Base-by-base conservation (phyloP, 2,888 invertebrate species). In the Isotomurus palustris region DNA sequence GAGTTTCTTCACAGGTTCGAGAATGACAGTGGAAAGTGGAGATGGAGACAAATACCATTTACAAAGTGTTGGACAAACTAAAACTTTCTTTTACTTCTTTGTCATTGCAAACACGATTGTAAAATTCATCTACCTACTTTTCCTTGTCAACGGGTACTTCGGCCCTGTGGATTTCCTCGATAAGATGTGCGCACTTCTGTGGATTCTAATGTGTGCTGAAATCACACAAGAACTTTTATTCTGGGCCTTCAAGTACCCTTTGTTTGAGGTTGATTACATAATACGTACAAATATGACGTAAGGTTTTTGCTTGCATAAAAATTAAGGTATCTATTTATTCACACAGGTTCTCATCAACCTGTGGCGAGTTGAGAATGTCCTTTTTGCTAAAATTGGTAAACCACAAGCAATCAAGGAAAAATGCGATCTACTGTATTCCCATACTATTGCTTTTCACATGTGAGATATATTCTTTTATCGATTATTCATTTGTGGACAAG, bases 201-300 rank as follows among this genome's bases (percentile, higher is more conserved):
- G 56, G 56, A 49, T 56, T 40, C 29, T 56, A 6, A 56, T 56
- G 56, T 50, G 56, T 35, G 41, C 29, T 14, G 56, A 56, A 50
- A 56, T 56, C 10, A 12, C 24, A 14, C 56, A 56, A 50, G 56
- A 56, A 35, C 19, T 56, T 6, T 36, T 40, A 27, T 10, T 56
- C 19, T 56, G 22, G 19, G 36, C 38, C 3, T 14, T 36, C 10
- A 36, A 25, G 21, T 56, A 56, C 43, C 56, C 56, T n/a, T 22
- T 56, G 14, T 56, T 29, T 32, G 56, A 56, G 40, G 40, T 40
- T 17, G n/a, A n/a, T n/a, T n/a, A n/a, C n/a, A n/a, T n/a, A n/a
- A n/a, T n/a, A n/a, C n/a, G n/a, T n/a, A n/a, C n/a, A n/a, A n/a
- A n/a, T n/a, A n/a, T n/a, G n/a, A n/a, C n/a, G n/a, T n/a, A n/a